These are phyloP conservation scores for Xestia ashworthii DNA, from an alignment of 2,888 invertebrate species.

Conservation along the genomic window DNA sequence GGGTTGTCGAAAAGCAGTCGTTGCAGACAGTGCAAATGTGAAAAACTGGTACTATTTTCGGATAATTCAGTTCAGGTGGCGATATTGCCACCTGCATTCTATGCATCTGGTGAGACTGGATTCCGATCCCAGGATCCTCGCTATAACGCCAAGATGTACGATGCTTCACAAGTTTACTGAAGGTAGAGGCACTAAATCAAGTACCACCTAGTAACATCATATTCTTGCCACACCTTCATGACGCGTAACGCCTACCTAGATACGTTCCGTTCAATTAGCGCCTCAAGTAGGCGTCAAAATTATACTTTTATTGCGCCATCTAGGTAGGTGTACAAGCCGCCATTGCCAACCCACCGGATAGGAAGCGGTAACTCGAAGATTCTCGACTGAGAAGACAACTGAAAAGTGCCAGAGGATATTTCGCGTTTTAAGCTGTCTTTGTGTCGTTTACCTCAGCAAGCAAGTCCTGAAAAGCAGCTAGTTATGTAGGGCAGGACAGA, in stretches of 20 bases:
- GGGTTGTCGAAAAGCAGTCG: background rate
- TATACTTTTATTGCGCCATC: constrained; percentile 8
- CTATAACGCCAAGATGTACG: background rate
- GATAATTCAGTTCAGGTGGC: background rate
- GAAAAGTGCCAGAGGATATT: background rate
- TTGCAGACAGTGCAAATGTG: background rate
- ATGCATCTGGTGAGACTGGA: background rate
- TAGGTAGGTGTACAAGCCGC: background rate
- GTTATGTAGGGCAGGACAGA: background rate
- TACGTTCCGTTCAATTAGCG: constrained; percentile 41
- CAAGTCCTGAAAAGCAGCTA: background rate
- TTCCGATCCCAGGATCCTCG: background rate
- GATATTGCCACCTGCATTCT: no score
- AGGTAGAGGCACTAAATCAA: no score
- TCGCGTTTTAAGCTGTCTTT: background rate
- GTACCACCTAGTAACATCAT: background rate
- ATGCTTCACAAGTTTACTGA: background rate
- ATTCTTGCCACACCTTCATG: constrained; percentile 39
- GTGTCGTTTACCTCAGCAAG: background rate
- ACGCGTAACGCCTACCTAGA: constrained; percentile 38
- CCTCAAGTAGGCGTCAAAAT: constrained; percentile 23
- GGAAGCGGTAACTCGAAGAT: no score
- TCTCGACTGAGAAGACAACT: background rate
- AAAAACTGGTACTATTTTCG: background rate
- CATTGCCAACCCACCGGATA: background rate